Evolutionary conservation across 1,140 invertebrate genomes (phyloP).

Genomic region (Heterodera carotae): DNA sequence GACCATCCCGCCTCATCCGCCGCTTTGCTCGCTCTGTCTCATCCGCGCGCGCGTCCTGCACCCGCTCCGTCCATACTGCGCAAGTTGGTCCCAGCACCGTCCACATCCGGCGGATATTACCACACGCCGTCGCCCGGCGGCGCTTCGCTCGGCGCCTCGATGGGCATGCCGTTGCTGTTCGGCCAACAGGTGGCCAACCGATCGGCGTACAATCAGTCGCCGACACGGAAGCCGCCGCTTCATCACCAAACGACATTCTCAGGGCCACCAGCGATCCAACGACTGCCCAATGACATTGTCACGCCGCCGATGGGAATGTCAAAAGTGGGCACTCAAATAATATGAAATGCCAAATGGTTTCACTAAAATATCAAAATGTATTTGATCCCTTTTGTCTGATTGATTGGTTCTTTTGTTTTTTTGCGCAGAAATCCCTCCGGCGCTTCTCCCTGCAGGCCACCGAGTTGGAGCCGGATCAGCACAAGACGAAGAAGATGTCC

Average conservation of each 20-base stretch:
- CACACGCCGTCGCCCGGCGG: not conserved
- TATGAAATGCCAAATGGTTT: too few relatives aligned
- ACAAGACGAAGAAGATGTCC: conserved; percentile 15
- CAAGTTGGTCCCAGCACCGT: not conserved
- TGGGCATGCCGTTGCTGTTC: conserved; percentile 13
- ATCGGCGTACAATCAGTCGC: not conserved
- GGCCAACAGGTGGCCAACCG: conserved; percentile 3
- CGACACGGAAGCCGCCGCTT: not conserved
- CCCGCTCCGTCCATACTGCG: conserved; percentile 5
- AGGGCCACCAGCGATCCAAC: not conserved
- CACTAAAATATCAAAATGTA: not conserved
- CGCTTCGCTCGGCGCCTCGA: not conserved
- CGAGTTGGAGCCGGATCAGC: conserved; percentile 24
- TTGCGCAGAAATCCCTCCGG: conserved; percentile 16
- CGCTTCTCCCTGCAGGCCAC: conserved; percentile 23
- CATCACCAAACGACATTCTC: not conserved
- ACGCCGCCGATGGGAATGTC: not conserved
- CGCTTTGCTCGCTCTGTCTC: not conserved
- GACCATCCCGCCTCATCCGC: not conserved
- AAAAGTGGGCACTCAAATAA: not conserved
- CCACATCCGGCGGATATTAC: too few relatives aligned
- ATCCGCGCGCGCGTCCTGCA: not conserved
- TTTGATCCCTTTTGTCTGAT: not conserved
- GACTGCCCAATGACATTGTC: conserved; percentile 6
- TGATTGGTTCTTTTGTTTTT: too few relatives aligned